Percentiles rank a stretch among this genome's conserved stretches.
phyloP scores from a whole-genome alignment of 2,888 invertebrate species.

The Acronicta leporina region DNA sequence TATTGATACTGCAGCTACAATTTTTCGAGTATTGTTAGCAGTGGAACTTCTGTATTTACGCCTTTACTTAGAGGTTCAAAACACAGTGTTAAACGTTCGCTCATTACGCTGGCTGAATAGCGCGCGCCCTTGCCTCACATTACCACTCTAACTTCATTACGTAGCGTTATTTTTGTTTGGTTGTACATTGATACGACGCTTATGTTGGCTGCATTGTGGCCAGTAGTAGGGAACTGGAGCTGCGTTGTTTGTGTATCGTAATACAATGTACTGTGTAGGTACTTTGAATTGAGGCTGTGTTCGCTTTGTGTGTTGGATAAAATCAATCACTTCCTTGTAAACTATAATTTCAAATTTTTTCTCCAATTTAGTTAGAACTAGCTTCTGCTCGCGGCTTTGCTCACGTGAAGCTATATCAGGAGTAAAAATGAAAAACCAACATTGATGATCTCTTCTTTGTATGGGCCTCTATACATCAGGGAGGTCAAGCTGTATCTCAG shows the following conservation, averaged over 20 bases:
- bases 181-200: conserved; percentile 36
- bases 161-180: conserved; percentile 38
- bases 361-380: no score
- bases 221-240: conserved; percentile 7
- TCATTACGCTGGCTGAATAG: conserved; percentile 49
- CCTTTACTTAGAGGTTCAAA: not conserved
- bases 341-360: not conserved
- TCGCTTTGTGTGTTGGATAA: not conserved
- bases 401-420: no score
- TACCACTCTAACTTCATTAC: conserved; percentile 49
- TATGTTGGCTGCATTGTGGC: conserved; percentile 25
- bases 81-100: conserved; percentile 35
- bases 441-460: no score
- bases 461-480: no score
- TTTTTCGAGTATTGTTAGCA: not conserved
- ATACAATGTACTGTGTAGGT: conserved; percentile 1
- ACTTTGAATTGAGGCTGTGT: not conserved
- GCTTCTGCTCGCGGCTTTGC: no score
- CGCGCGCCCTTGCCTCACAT: conserved; percentile 36
- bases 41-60: conserved; percentile 20
- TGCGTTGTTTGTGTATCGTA: conserved; percentile 8
- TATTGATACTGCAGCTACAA: no score
- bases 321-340: no score
- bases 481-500: no score
- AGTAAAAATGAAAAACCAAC: no score